Evolutionary conservation across 2,113 vertebrate species (phyloP), one percentile per base, ranked within the genome.

Genomic region (Serinus canaria): DNA sequence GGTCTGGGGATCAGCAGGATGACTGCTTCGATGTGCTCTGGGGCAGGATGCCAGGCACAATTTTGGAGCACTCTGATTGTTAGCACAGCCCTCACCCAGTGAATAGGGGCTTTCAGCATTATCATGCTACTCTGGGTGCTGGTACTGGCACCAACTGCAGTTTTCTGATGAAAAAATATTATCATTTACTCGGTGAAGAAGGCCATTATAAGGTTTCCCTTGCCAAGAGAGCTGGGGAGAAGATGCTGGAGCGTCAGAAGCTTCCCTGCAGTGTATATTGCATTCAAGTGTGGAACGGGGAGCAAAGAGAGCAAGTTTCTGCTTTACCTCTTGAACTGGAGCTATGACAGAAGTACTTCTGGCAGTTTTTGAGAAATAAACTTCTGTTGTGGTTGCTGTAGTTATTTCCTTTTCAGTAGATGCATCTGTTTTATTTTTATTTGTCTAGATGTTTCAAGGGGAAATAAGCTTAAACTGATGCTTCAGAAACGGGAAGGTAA

Each of bases 401-500:
- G 6, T 37, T 46, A 13, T 41, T 66, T 62, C 66, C 13, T 41
- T 82, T 67, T 72, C 66, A 63, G 44, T 77, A 83, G 69, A 50
- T 16, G 15, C 2, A 33, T 27, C 9, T 58, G 20, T 31, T 96
- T 84, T 83, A 59, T 89, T 95, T 93, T 91, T 39, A 43, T 93
- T 90, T 78, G 18, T 82, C 64, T 95, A 99, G 99, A 98, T 93
- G 97, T 96, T 46, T 96, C 97, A 89, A 97, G 94, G 70, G 98
- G 98, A 90, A 98, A 98, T 93, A 98, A 97, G 70, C 97, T 99
- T 73, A 98, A 98, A 62, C 97, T 95, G 97, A 96, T 99, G 97
- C 97, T 99, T 68, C 98, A 96, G 66, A 99, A 98, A 94, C 96
- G 91, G 68, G 97, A 98, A 94, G 99, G 99, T 99, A 96, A 97